These are phyloP conservation scores for Xanthia icteritia DNA, from an alignment of 2,888 invertebrate species.

Conservation along the genomic window DNA sequence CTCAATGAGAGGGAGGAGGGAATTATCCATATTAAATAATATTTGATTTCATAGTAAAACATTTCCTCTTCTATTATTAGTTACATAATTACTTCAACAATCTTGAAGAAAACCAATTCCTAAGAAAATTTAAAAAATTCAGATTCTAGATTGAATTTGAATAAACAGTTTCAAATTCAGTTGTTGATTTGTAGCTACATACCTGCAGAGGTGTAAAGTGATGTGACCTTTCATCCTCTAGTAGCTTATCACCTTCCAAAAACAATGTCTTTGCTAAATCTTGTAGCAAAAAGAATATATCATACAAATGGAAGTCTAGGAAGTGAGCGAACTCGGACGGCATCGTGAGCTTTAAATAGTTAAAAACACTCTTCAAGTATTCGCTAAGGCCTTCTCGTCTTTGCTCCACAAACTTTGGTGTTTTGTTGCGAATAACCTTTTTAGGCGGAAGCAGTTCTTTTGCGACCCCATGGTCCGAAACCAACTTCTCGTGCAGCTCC, in stretches of 20 bases:
- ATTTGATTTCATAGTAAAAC: not conserved
- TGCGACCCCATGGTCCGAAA: slow-evolving; percentile 94
- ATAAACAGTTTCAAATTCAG: not conserved
- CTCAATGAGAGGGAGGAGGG: no score
- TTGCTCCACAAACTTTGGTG: slow-evolving; percentile 96
- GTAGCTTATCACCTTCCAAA: slow-evolving; percentile 93
- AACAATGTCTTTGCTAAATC: slow-evolving; percentile 95
- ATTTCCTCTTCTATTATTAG: not conserved
- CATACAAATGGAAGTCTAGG: slow-evolving; percentile 96
- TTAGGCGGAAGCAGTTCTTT: slow-evolving; percentile 97
- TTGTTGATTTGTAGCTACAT: slow-evolving; percentile 16
- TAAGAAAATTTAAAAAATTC: not conserved
- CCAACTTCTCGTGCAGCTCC: slow-evolving; percentile 96
- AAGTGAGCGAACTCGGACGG: slow-evolving; percentile 96
- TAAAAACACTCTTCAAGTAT: slow-evolving; percentile 95
- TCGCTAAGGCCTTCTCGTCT: slow-evolving; percentile 94
- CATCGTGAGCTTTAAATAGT: slow-evolving; percentile 94
- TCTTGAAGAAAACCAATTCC: not conserved
- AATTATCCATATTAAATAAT: not conserved
- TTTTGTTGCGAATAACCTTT: slow-evolving; percentile 97
- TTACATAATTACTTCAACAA: not conserved
- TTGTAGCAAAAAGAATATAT: slow-evolving; percentile 96
- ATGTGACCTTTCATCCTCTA: slow-evolving; percentile 91
- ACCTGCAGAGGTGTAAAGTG: slow-evolving; percentile 95
- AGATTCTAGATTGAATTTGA: not conserved